Base-by-base conservation (phyloP, 2,113 vertebrate species). In the Pteronura brasiliensis region DNA sequence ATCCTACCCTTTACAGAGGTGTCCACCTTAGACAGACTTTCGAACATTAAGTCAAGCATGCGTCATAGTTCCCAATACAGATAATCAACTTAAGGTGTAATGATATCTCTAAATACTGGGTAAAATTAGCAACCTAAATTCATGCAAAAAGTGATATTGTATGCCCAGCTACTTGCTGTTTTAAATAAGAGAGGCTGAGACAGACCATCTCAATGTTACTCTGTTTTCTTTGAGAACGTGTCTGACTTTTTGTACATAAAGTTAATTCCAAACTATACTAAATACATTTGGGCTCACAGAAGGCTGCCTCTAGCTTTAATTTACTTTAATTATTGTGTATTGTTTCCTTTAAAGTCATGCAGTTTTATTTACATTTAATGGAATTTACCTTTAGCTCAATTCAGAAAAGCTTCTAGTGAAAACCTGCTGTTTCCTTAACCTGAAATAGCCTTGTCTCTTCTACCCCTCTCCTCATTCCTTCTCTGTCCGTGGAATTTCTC, bases 341-440 rank as follows among this genome's bases (percentile, higher is more conserved):
- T 71, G 49, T 65, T 95, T 88, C 55, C 39, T 89, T 82, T 84
- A 91, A 95, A 74, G 34, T 80, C 67, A 42, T 71, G 55, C 88
- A 89, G 61, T 47, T 92, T 98, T 92, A 87, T 86, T 97, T 97
- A 87, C 86, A 89, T 88, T 95, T 97, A 94, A 93, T 77, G 89
- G 44, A 91, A 27, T 84, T 95, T 93, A 71, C 39, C 76, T 94
- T 97, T 95, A 96, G 81, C 17, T 86, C 77, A 76, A 4, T 88
- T 63, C 20, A n/a, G 14, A 23, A 65, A 90, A 92, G 25, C 14
- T 20, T 93, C 52, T 42, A 76, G 0, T 74, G 34, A 55, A 36
- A 52, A n/a, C 55, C 21, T 42, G 42, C 80, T 89, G 6, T 69
- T 89, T 25, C 15, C 7, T 31, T 20, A 34, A 8, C 13, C 39